Evolutionary conservation across 2,888 invertebrate species (phyloP).

Genomic region (Luperina nickerlii): DNA sequence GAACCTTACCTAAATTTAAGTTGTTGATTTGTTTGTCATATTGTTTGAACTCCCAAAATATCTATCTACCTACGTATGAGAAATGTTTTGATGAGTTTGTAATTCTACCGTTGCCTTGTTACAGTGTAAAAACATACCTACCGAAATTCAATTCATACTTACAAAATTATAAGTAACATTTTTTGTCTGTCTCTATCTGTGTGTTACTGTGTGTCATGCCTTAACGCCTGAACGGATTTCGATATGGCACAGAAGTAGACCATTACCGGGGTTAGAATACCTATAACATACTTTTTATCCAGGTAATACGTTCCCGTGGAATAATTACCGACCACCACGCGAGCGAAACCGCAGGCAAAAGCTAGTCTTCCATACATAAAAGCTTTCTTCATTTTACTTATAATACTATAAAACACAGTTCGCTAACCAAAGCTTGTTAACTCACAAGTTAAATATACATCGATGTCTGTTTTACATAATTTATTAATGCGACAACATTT

Average conservation of each 20-base stretch:
- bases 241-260: too few relatives aligned
- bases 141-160: neutral
- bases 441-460: slow-evolving; percentile 40
- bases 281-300: neutral
- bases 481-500: slow-evolving; percentile 59
- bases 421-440: slow-evolving; percentile 36
- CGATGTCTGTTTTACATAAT: slow-evolving; percentile 63
- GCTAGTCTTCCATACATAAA: neutral
- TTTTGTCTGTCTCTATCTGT: neutral
- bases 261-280: too few relatives aligned
- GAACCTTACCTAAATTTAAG: too few relatives aligned
- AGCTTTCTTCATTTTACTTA: neutral
- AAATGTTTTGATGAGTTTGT: neutral
- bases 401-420: slow-evolving; percentile 17
- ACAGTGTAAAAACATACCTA: neutral
- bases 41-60: neutral
- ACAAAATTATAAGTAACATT: neutral
- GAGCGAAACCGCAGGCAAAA: neutral
- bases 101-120: neutral
- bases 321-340: too few relatives aligned
- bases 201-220: neutral
- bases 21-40: neutral
- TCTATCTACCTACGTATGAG: neutral
- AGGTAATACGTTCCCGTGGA: neutral
- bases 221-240: neutral